Base-by-base conservation (phyloP, 2,113 vertebrate species). In the Megatriorchis doriae region DNA sequence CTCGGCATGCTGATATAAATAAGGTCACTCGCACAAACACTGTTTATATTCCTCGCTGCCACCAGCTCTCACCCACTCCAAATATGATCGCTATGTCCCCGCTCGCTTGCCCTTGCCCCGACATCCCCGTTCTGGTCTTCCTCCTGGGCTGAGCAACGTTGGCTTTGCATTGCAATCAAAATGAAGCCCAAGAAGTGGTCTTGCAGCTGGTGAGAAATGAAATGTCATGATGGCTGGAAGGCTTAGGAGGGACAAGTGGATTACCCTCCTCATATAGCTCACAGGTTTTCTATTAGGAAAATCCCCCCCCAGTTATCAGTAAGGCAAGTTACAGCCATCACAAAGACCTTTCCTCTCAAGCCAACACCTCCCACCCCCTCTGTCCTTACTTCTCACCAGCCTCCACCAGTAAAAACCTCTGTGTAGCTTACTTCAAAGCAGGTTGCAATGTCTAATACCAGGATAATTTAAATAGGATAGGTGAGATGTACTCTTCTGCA, bases 191-290 rank as follows among this genome's bases (percentile, higher is more conserved):
- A 68, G 85, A 92, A 80, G 34, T 9, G 4, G 12, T 32, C 86
- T 81, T 73, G 78, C 80, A 98, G 79, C 82, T 90, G 63, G 56
- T n/a, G 42, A 66, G 71, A 83, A 90, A 86, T 61, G 29, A 92
- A 78, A 88, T 68, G 40, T 63, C 77, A 29, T 31, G 52, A 89
- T 53, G 82, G 72, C 56, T 63, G 67, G 67, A 91, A 72, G 77
- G 80, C 72, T 94, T 86, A 86, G 80, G 43, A 84, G 68, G 74
- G 68, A 93, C 91, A 94, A 92, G 81, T 81, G 92, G 86, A 92
- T 96, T 89, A 81, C 26, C 52, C 81, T 90, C 43, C 86, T 94
- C 78, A 23, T 78, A 47, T 79, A 94, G 86, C 86, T 95, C 81
- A 55, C 68, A 85, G 81, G 81, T 96, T 79, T 92, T 91, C 86